These are phyloP conservation scores for Psephotus haematonotus DNA, from an alignment of 2,113 vertebrate genomes.

Conservation along the genomic window DNA sequence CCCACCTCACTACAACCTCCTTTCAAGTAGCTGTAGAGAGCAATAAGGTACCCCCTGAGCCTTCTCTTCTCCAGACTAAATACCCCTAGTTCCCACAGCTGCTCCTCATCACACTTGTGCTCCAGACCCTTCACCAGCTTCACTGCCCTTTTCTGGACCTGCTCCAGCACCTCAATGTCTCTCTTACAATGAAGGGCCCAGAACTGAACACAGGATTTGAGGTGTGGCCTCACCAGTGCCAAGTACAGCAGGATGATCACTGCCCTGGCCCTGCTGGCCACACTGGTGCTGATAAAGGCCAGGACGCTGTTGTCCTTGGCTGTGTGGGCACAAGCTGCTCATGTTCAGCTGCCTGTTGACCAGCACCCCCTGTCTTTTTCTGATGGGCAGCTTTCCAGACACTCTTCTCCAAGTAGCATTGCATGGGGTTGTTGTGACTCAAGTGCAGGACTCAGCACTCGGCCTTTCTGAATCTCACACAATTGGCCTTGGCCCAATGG, in stretches of 20 bases:
- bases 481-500: fast-evolving
- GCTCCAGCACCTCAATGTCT: background rate
- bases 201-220: background rate
- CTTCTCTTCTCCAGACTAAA: background rate
- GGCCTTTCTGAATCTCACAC: background rate
- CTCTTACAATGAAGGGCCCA: background rate
- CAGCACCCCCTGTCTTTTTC: background rate
- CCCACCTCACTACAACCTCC: background rate
- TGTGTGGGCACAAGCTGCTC: background rate
- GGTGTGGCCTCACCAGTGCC: background rate
- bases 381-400: background rate
- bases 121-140: background rate
- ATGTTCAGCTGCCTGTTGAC: background rate
- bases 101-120: background rate
- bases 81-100: background rate
- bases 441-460: background rate
- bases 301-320: background rate
- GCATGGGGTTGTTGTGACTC: background rate
- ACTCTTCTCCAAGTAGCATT: background rate
- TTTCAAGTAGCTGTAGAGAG: background rate
- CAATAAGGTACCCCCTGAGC: background rate
- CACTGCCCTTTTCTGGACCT: background rate
- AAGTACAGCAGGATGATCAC: background rate
- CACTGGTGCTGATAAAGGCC: background rate
- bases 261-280: background rate